Conservation (phyloP, 2,113 vertebrate species). For the Alligator sinensis region DNA sequence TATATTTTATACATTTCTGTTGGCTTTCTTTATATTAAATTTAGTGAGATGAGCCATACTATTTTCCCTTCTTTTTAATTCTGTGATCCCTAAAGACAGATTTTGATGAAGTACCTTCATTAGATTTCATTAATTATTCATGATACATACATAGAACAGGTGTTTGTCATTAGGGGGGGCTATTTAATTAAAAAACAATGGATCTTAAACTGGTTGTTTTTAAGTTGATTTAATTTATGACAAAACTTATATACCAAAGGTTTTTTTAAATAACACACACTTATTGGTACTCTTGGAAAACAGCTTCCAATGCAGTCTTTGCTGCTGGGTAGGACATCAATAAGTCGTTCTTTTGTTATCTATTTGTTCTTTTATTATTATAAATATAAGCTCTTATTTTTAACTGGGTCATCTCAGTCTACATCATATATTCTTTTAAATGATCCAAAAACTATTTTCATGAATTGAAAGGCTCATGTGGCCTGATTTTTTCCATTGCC, state of each 20-base stretch:
- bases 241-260: not conserved
- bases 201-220: slow-evolving; percentile 25
- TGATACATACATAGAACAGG: slow-evolving; percentile 20
- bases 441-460: not conserved
- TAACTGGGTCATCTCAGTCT: not conserved
- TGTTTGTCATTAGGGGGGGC: slow-evolving; percentile 26
- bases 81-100: slow-evolving; percentile 1
- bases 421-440: not conserved
- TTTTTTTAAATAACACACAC: slow-evolving; percentile 24
- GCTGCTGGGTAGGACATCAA: not conserved
- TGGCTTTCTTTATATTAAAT: not conserved
- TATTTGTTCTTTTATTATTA: not conserved
- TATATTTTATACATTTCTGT: not conserved
- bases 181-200: slow-evolving; percentile 57
- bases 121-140: slow-evolving; percentile 51
- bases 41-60: not conserved
- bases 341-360: not conserved
- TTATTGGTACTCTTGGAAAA: not conserved
- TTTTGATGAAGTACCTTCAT: slow-evolving; percentile 63
- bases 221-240: slow-evolving; percentile 40
- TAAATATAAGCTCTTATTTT: not conserved
- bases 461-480: not conserved
- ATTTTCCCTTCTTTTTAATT: not conserved
- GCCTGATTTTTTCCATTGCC: not conserved
- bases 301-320: not conserved